Base-by-base conservation (phyloP, 2,113 vertebrate genomes). In the Arvicanthis niloticus region DNA sequence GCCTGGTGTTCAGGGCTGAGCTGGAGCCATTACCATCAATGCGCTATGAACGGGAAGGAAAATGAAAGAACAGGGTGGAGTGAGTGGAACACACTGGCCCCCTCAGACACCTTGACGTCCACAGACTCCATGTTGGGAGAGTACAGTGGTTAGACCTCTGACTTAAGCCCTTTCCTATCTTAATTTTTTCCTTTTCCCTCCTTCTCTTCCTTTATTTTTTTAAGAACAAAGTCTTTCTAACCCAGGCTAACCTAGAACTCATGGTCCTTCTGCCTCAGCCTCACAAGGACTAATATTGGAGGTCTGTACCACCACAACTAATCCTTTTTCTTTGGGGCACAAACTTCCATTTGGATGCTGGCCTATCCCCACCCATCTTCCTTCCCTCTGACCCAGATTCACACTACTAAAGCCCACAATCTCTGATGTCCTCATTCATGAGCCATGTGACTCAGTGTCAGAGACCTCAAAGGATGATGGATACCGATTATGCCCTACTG, bases 401-500 rank as follows among this genome's bases (percentile, higher is more conserved):
- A 12, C 65, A n/a, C 22, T 24, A 16, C 75, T 3, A n/a, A 88
- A 84, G n/a, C 11, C 26, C n/a, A 2, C 9, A 10, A 1, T 29
- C 42, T 24, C 62, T 2, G 1, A 4, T 9, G 34, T 22, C 88
- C 56, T 81, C 42, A 51, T 1, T 53, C 40, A 40, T 4, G 60
- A 42, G 21, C 26, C 67, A 15, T 31, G 12, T 0, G n/a, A 7
- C 40, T 60, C 48, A 34, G n/a, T 48, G 3, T 4, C 7, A 9
- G 19, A 77, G 34, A 7, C 31, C 0, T 37, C 48, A 12, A 45
- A 17, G 16, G 42, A 34, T 2, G 4, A n/a, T 24, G 9, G 31
- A 7, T 7, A 26, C 0, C 6, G 7, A 2, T 3, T 12, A 22
- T 4, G 13, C 3, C 42, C 45, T 40, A 3, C 48, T 19, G 1